A percentile compares a stretch with the other conserved stretches of the same genome.
phyloP scores from a whole-genome alignment of 2,888 invertebrate species.

The Polia nebulosa region DNA sequence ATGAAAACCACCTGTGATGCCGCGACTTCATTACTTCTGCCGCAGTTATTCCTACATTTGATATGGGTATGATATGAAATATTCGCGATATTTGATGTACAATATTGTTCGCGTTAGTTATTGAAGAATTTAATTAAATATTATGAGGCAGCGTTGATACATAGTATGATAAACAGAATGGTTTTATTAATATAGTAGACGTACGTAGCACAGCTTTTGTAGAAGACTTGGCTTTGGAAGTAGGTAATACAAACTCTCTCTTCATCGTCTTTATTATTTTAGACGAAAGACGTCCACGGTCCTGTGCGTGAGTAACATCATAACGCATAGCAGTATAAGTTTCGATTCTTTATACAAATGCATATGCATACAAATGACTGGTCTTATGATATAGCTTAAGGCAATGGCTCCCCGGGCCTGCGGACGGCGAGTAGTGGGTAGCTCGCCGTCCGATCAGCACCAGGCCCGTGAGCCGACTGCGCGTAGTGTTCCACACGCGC shows the following conservation, averaged over 20 bases:
- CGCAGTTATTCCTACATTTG: constrained; percentile 43
- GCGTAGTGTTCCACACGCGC: too few relatives aligned
- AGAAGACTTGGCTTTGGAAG: too few relatives aligned
- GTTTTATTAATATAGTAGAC: constrained; percentile 8
- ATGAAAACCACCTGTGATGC: constrained; percentile 53
- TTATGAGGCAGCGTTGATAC: background rate
- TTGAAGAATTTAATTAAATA: constrained; percentile 6
- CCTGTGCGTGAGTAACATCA: too few relatives aligned
- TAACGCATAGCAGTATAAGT: too few relatives aligned
- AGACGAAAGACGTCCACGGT: background rate
- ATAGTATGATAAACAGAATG: background rate
- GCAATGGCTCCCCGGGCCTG: too few relatives aligned
- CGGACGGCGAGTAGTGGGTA: too few relatives aligned
- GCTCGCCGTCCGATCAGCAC: too few relatives aligned
- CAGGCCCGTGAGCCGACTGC: too few relatives aligned
- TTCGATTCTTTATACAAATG: too few relatives aligned
- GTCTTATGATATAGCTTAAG: too few relatives aligned
- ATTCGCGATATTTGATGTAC: constrained; percentile 33
- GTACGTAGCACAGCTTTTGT: background rate
- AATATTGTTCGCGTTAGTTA: constrained; percentile 14
- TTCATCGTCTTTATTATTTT: background rate
- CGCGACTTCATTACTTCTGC: constrained; percentile 54
- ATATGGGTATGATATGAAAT: constrained; percentile 43
- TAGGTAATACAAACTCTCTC: too few relatives aligned
- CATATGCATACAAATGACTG: too few relatives aligned